Conservation (phyloP, 1,140 invertebrate genomes). For the Ceratosolen solmsi region DNA sequence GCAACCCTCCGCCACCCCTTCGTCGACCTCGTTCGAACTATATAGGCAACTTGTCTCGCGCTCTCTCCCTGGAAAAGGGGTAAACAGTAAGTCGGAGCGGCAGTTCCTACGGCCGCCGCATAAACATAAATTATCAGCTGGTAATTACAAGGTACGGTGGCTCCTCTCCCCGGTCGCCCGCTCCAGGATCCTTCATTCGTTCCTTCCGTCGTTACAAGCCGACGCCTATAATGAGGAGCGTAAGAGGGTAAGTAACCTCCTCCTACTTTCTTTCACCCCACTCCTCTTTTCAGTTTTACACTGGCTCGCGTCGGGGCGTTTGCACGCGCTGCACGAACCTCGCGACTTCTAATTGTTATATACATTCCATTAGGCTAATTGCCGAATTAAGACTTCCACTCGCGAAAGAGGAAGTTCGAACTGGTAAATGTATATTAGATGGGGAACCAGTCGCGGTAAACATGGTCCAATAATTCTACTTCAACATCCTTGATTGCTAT, state of each 20-base stretch:
- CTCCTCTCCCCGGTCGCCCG: conserved; percentile 28
- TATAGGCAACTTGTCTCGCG: conserved; percentile 44
- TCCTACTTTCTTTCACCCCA: conserved; percentile 21
- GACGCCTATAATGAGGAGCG: conserved; percentile 62
- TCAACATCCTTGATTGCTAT: conserved; percentile 36
- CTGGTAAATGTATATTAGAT: conserved; percentile 35
- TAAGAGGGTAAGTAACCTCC: conserved; percentile 60
- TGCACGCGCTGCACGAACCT: conserved; percentile 55
- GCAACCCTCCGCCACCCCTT: conserved; percentile 12
- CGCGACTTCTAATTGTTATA: conserved; percentile 73
- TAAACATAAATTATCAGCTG: conserved; percentile 75
- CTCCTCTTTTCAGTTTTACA: conserved; percentile 60
- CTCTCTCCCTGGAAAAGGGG: conserved; percentile 63
- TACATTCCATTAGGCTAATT: conserved; percentile 75
- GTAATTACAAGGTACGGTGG: conserved; percentile 73
- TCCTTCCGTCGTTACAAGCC: conserved; percentile 55
- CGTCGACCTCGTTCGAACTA: conserved; percentile 24
- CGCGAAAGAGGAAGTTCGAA: conserved; percentile 47
- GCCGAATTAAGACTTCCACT: conserved; percentile 71
- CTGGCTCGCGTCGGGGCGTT: conserved; percentile 45
- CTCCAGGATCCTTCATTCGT: conserved; percentile 54
- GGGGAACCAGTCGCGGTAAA: conserved; percentile 45
- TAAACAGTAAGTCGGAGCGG: conserved; percentile 65
- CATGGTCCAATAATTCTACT: conserved; percentile 44
- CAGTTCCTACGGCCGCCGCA: conserved; percentile 59